phyloP scores from a whole-genome alignment of 2,113 vertebrate genomes.

The Donacobius atricapilla region DNA sequence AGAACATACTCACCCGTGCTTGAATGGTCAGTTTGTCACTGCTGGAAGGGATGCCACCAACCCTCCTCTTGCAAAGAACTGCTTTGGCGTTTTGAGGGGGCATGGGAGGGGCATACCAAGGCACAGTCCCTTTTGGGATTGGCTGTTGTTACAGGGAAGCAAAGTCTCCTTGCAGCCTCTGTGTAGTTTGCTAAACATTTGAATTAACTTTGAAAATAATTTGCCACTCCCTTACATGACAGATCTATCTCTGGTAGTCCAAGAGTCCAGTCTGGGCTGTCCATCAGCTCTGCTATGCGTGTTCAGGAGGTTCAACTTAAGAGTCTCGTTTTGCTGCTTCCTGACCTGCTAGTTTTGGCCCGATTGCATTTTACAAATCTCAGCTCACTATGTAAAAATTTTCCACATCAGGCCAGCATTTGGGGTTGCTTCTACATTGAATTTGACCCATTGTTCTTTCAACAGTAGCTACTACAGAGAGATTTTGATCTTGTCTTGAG shows the following conservation, averaged over 20 bases:
- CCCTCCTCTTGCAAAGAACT: background rate
- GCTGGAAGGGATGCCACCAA: background rate
- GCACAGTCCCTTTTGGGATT: background rate
- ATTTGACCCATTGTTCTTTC: background rate
- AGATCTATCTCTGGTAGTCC: background rate
- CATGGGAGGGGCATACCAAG: fast-evolving
- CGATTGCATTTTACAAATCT: background rate
- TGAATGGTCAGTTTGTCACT: background rate
- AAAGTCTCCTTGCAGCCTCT: background rate
- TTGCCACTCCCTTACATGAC: background rate
- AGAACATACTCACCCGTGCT: background rate
- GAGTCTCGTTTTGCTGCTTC: background rate
- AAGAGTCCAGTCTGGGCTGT: background rate
- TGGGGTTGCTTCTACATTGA: background rate
- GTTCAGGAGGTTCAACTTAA: background rate
- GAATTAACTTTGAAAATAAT: background rate
- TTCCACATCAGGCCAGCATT: background rate
- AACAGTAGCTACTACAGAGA: background rate
- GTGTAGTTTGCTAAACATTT: background rate
- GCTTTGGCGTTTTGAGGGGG: background rate
- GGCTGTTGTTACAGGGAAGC: fast-evolving
- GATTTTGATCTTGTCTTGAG: background rate
- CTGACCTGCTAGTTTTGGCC: background rate
- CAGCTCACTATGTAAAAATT: background rate
- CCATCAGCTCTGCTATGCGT: background rate